These are phyloP conservation scores for Rhopilema esculentum DNA, from an alignment of 30 jellyfish, hydroid and myxozoan genomes.

Conservation along the genomic window DNA sequence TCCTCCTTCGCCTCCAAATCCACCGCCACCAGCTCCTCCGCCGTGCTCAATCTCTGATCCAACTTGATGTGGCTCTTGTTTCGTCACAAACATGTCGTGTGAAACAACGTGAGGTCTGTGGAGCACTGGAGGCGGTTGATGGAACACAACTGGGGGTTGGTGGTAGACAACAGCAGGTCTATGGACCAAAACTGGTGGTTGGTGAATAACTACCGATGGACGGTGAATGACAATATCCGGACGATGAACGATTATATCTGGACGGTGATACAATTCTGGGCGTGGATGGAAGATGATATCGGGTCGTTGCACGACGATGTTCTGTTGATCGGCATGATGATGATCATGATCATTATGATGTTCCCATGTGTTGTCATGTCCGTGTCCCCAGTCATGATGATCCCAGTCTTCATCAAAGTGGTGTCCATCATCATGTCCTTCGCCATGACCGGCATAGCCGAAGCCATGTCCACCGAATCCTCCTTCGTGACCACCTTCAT, in stretches of 20 bases:
- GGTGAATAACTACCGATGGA: slow-evolving; percentile 98
- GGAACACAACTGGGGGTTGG: slow-evolving; percentile 99
- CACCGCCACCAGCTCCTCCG: slow-evolving; percentile 84
- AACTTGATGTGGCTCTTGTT: slow-evolving; percentile 91
- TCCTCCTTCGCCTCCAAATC: slow-evolving; percentile 69
- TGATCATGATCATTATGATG: slow-evolving; percentile 87
- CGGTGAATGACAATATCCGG: slow-evolving; percentile 98
- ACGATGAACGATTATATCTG: slow-evolving; percentile 95
- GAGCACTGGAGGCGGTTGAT: slow-evolving; percentile 98
- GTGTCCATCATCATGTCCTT: slow-evolving; percentile 68
- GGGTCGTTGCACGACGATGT: slow-evolving; percentile 94
- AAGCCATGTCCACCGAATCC: slow-evolving; percentile 58
- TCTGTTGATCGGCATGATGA: slow-evolving; percentile 89
- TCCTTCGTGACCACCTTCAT: slow-evolving; percentile 72
- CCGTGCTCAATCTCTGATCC: slow-evolving; percentile 97
- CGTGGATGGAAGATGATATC: slow-evolving; percentile 98
- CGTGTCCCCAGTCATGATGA: slow-evolving; percentile 94
- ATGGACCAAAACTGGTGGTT: slow-evolving; percentile 97
- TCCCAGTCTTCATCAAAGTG: slow-evolving; percentile 84
- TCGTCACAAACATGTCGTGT: slow-evolving; percentile 94
- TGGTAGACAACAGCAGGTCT: slow-evolving; percentile 98
- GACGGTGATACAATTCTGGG: slow-evolving; percentile 97
- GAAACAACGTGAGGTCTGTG: slow-evolving; percentile 97
- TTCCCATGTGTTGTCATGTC: slow-evolving; percentile 86
- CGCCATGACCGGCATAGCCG: slow-evolving; percentile 58